Evolutionary conservation across 2,888 invertebrate species (phyloP).

Genomic region (Cataglyphis livida): DNA sequence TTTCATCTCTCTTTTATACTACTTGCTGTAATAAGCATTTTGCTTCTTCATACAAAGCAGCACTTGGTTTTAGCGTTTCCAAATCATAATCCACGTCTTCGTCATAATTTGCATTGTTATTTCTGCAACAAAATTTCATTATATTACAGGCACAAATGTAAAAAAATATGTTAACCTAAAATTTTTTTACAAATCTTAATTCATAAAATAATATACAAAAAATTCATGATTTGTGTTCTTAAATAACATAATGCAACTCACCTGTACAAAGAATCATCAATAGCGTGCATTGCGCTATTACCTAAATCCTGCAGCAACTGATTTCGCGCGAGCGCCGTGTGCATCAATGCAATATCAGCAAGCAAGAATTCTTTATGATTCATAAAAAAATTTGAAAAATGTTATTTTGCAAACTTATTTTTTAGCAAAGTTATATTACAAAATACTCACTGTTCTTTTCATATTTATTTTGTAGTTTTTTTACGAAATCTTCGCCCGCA

Average conservation of each 20-base stretch:
- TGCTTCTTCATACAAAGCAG: conserved; percentile 87
- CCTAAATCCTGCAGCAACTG: conserved; percentile 75
- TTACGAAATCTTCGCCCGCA: conserved; percentile 90
- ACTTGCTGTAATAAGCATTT: conserved; percentile 86
- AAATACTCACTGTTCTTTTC: conserved; percentile 63
- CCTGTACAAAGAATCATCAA: conserved; percentile 81
- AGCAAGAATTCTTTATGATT: conserved; percentile 78
- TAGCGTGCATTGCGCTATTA: conserved; percentile 71
- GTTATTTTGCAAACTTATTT: conserved; percentile 1
- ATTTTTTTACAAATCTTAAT: neutral
- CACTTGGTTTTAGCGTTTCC: conserved; percentile 84
- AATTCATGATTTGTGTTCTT: neutral
- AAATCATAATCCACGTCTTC: conserved; percentile 79
- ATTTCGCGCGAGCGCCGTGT: conserved; percentile 78
- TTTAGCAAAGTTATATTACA: neutral
- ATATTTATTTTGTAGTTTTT: conserved; percentile 83
- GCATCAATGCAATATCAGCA: conserved; percentile 81
- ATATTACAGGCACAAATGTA: neutral
- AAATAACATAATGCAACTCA: conserved; percentile 53
- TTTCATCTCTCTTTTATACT: conserved; percentile 60
- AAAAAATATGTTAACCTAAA: neutral
- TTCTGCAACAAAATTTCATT: conserved; percentile 73
- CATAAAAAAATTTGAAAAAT: conserved; percentile 54
- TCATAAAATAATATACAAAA: neutral
- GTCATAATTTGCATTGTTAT: conserved; percentile 78